Conservation (phyloP, 2,888 invertebrate genomes). For the Lepas anatifera region DNA sequence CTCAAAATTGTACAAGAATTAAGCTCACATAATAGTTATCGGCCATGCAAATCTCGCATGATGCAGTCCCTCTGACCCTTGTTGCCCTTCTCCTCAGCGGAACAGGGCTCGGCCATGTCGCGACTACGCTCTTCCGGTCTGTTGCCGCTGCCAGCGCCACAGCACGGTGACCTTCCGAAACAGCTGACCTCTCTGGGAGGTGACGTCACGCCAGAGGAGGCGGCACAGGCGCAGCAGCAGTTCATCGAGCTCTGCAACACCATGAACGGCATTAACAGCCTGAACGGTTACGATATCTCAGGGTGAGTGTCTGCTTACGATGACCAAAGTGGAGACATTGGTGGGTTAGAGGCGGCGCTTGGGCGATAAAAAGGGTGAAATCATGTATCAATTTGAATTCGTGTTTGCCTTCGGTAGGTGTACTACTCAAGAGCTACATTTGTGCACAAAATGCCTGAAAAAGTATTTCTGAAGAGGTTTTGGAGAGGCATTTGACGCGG, state of each 20-base stretch:
- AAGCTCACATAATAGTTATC: too few relatives aligned
- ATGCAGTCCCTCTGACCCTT: not conserved
- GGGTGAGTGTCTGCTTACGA: not conserved
- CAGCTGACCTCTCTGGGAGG: not conserved
- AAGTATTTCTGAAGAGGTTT: too few relatives aligned
- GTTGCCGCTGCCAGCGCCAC: not conserved
- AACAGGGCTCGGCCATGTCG: not conserved
- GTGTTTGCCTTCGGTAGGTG: too few relatives aligned
- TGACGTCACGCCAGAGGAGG: not conserved
- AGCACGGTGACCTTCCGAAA: not conserved
- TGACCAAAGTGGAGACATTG: too few relatives aligned
- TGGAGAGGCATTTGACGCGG: too few relatives aligned
- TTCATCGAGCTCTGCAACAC: constrained; percentile 9
- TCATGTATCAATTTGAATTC: too few relatives aligned
- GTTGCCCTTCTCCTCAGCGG: not conserved
- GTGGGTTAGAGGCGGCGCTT: too few relatives aligned
- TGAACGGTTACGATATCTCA: not conserved
- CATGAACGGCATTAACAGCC: not conserved
- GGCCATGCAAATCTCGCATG: too few relatives aligned
- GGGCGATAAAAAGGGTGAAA: too few relatives aligned
- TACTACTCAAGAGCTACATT: too few relatives aligned
- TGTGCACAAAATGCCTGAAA: too few relatives aligned
- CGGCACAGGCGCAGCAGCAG: not conserved
- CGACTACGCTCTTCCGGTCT: not conserved
- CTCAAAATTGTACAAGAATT: too few relatives aligned